A percentile compares a stretch with the other conserved stretches of the same genome.
Conservation (phyloP, 2,797 vertebrate genomes). For the Bucorvus abyssinicus region DNA sequence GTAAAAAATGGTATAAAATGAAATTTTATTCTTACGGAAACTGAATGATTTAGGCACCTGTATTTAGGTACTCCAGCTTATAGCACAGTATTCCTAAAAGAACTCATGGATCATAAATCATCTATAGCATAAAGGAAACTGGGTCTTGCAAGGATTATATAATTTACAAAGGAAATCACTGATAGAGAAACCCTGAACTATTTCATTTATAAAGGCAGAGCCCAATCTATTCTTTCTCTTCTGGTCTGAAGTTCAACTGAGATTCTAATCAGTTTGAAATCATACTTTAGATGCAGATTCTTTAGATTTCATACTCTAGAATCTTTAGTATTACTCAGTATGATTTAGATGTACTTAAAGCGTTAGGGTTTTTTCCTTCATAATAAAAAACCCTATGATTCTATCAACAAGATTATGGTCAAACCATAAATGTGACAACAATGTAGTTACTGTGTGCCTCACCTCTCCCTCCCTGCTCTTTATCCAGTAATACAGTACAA, state of each 20-base stretch:
- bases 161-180: not conserved
- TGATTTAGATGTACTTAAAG: not conserved
- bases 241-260: not conserved
- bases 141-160: not conserved
- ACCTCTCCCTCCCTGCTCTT: constrained; percentile 12
- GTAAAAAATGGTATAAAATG: not conserved
- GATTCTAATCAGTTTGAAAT: not conserved
- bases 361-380: not conserved
- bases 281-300: not conserved
- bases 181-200: not conserved
- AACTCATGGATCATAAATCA: not conserved
- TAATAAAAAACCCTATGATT: not conserved
- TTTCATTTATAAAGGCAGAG: not conserved
- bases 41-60: not conserved
- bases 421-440: accelerated
- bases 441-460: not conserved
- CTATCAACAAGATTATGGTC: not conserved
- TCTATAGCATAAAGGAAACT: not conserved
- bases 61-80: not conserved
- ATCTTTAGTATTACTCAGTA: not conserved
- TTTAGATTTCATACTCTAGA: not conserved
- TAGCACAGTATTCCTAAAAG: not conserved
- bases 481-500: constrained; percentile 8
- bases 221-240: not conserved
- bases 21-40: not conserved